phyloP scores from a whole-genome alignment of 2,888 invertebrate species.

The Chrysolina americana region DNA sequence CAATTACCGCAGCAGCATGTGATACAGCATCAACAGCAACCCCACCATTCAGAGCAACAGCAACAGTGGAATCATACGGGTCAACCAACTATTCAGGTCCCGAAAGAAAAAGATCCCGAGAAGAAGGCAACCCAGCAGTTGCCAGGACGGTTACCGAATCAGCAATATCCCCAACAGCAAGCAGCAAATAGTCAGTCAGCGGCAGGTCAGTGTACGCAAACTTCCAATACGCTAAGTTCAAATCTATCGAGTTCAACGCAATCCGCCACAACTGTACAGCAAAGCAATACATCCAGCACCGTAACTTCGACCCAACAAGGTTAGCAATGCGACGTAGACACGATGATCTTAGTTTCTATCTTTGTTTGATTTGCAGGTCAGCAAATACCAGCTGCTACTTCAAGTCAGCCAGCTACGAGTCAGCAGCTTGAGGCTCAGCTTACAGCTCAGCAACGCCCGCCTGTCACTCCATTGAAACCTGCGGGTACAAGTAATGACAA shows the following conservation, averaged over 20 bases:
- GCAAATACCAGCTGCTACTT: slow-evolving; percentile 1
- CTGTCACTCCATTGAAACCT: slow-evolving; percentile 58
- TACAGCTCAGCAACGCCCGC: slow-evolving; percentile 3
- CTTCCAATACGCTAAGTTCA: slow-evolving; percentile 14
- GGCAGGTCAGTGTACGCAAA: slow-evolving; percentile 16
- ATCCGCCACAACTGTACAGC: slow-evolving; percentile 17
- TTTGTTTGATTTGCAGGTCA: not conserved
- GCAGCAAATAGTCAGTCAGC: slow-evolving; percentile 25
- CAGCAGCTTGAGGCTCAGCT: slow-evolving; percentile 2
- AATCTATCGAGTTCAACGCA: slow-evolving; percentile 31
- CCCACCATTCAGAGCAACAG: slow-evolving; percentile 32
- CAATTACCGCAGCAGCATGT: slow-evolving; percentile 46
- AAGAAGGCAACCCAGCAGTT: slow-evolving; percentile 16
- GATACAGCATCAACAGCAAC: slow-evolving; percentile 25
- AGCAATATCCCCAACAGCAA: slow-evolving; percentile 33
- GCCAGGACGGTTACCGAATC: slow-evolving; percentile 31
- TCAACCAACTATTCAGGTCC: slow-evolving; percentile 53
- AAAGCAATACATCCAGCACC: slow-evolving; percentile 31
- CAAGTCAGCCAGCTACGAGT: not conserved
- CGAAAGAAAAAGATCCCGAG: slow-evolving; percentile 33
- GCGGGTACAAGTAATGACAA: slow-evolving; percentile 36
- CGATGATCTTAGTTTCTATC: not conserved
- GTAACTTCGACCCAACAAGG: slow-evolving; percentile 30
- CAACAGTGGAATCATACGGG: slow-evolving; percentile 61
- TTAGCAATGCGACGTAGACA: not conserved